Evolutionary conservation across 2,888 invertebrate species (phyloP), one percentile per base, ranked within the genome.

Genomic region (Uropetala carovei): DNA sequence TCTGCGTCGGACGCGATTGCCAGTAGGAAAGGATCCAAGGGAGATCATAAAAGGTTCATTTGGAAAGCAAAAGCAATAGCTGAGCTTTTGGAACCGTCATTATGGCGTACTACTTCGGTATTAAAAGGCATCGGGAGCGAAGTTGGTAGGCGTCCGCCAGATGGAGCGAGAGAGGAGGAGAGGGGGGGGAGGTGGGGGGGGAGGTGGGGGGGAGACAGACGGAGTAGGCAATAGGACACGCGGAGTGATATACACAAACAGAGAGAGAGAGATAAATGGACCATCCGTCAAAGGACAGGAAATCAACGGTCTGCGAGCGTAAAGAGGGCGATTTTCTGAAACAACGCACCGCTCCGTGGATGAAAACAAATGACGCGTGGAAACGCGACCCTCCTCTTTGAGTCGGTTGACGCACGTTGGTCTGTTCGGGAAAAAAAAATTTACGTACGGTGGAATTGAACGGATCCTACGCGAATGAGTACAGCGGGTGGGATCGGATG

Each of bases 21-120:
- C 68, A 68, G 68, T 68, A 68, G 68, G 68, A n/a, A n/a, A 68
- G 68, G 68, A n/a, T n/a, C 22, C 68, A 11, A 11, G 68, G 8
- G 68, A 22, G 68, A 68, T 18, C 68, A 68, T n/a, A 68, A 68
- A 22, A 68, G 68, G n/a, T 68, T 68, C 68, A 68, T 68, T 68
- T 68, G n/a, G 22, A 68, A n/a, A 68, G 68, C 68, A 68, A 68
- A 68, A 68, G 68, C 68, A 68, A n/a, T n/a, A 68, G n/a, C 2
- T 10, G 18, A n/a, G 68, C 68, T 68, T 68, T n/a, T 22, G 9
- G 22, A 68, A n/a, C 68, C 68, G 68, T 68, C n/a, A 68, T n/a
- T 68, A 68, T 13, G 68, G 0, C 68, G 43, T 43, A 43, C 43
- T 43, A 68, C n/a, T 8, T 22, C 5, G n/a, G 68, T 68, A 68